Conservation (phyloP, 2,888 invertebrate species). For the Drosophila paracracens region DNA sequence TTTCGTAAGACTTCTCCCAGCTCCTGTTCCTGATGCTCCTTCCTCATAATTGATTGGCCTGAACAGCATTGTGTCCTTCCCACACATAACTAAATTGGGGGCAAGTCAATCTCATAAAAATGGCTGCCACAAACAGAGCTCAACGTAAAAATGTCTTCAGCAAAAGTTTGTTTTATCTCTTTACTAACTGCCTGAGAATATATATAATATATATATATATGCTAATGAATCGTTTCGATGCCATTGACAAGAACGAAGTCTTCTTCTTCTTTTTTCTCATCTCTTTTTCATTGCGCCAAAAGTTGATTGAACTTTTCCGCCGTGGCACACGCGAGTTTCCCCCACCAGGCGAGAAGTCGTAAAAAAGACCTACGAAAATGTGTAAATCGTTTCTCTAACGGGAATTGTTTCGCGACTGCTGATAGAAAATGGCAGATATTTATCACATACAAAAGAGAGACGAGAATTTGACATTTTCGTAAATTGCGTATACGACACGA, state of each 20-base stretch:
- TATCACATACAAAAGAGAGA: background rate
- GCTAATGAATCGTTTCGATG: conserved; percentile 31
- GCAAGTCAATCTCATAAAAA: conserved; percentile 31
- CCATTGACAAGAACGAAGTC: conserved; percentile 15
- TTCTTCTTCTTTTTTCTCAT: conserved; percentile 1
- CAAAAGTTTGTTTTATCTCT: background rate
- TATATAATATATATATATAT: conserved; percentile 24
- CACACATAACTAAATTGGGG: conserved; percentile 23
- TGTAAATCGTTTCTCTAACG: background rate
- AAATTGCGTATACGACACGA: conserved; percentile 36
- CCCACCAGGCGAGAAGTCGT: background rate
- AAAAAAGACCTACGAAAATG: conserved; percentile 3
- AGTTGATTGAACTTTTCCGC: conserved; percentile 52
- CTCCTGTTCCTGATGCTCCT: conserved; percentile 9
- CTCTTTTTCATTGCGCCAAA: conserved; percentile 16
- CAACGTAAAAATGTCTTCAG: background rate
- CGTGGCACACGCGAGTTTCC: conserved; percentile 10
- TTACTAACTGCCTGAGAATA: background rate
- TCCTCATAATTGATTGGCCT: conserved; percentile 60
- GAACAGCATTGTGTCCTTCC: conserved; percentile 19
- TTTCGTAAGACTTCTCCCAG: conserved; percentile 31
- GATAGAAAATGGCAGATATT: background rate
- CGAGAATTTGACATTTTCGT: background rate
- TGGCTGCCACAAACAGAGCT: background rate
- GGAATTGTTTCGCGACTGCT: conserved; percentile 2